Evolutionary conservation across 64 coral and sea anemone genomes (phyloP).

Genomic region (Actinia tenebrosa): DNA sequence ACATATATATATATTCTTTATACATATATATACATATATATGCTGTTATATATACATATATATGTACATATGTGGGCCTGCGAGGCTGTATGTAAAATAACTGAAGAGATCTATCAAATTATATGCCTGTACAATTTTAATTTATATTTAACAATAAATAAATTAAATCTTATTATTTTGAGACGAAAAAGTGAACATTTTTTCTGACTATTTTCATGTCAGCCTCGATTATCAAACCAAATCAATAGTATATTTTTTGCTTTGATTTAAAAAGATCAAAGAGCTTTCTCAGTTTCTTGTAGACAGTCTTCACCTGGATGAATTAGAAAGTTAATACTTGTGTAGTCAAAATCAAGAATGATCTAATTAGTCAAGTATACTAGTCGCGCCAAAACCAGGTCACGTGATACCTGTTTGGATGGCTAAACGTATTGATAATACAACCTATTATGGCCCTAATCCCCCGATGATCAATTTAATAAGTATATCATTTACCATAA

Average conservation of each 20-base stretch:
- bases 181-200: slow-evolving; percentile 1
- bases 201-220: background rate
- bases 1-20: too few species aligned
- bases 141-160: slow-evolving; percentile 8
- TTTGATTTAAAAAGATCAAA: background rate
- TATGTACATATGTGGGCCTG: background rate
- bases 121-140: slow-evolving; percentile 15
- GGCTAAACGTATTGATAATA: too few species aligned
- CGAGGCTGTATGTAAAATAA: background rate
- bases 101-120: background rate
- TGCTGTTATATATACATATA: too few species aligned
- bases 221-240: background rate
- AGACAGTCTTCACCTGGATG: background rate
- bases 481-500: too few species aligned
- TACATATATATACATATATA: too few species aligned
- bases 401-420: too few species aligned
- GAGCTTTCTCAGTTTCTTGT: background rate
- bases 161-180: slow-evolving; percentile 13
- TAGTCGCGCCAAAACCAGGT: too few species aligned
- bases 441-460: too few species aligned
- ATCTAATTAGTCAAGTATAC: too few species aligned
- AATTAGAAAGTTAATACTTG: background rate
- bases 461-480: too few species aligned
- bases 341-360: background rate
- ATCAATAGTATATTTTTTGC: background rate